phyloP scores from a whole-genome alignment of 2,888 invertebrate genomes.

The Leucozona laternaria region DNA sequence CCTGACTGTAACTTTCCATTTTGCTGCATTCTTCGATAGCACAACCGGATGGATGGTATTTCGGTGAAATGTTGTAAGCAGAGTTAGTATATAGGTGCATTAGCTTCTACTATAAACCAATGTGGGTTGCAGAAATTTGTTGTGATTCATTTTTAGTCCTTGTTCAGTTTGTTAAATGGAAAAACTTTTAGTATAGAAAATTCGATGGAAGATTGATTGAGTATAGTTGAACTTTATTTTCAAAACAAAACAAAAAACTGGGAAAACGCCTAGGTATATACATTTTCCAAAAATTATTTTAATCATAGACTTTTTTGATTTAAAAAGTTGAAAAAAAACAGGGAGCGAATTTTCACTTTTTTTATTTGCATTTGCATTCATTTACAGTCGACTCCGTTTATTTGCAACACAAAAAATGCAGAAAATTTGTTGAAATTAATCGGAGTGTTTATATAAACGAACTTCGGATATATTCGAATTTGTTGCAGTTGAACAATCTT shows the following conservation, averaged over 20 bases:
- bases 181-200: neutral
- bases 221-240: neutral
- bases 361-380: no score
- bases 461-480: no score
- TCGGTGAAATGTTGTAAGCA: constrained; percentile 56
- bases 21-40: constrained; percentile 45
- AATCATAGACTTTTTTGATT: no score
- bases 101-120: neutral
- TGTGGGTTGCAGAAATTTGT: constrained; percentile 4
- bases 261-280: neutral
- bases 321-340: no score
- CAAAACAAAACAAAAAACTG: neutral
- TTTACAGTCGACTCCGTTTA: no score
- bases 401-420: no score
- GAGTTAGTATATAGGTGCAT: neutral
- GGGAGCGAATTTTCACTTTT: no score
- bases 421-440: no score
- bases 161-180: neutral
- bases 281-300: no score
- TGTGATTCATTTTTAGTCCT: constrained; percentile 4
- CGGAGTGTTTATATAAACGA: no score
- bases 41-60: constrained; percentile 52
- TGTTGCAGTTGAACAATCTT: no score
- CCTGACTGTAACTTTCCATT: constrained; percentile 61
- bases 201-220: neutral